Percentiles rank a stretch among this genome's conserved stretches.
Evolutionary conservation across 2,113 vertebrate genomes (phyloP).

Genomic region (Shinisaurus crocodilurus): DNA sequence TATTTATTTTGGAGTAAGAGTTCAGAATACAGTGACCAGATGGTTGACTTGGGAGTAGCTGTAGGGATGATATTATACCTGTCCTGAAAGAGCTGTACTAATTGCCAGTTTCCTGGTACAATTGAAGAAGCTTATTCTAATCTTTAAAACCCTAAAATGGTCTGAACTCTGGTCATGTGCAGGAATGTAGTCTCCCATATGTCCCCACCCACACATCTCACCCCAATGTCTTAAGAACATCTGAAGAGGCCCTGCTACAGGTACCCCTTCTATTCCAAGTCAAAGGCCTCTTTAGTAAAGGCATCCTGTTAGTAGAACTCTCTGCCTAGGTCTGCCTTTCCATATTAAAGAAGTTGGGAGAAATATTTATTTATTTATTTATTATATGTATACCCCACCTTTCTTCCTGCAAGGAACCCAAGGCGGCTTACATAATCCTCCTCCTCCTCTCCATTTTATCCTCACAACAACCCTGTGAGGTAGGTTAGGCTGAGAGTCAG

Average conservation of each 20-base stretch:
- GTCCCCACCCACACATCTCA: too few relatives aligned
- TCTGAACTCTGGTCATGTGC: neutral
- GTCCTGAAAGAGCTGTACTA: neutral
- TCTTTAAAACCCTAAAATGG: neutral
- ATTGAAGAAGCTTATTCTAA: neutral
- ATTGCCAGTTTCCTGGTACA: neutral
- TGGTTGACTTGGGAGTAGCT: neutral
- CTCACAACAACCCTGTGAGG: too few relatives aligned
- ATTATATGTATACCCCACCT: too few relatives aligned
- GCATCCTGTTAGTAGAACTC: neutral
- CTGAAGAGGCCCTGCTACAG: neutral
- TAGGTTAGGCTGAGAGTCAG: too few relatives aligned
- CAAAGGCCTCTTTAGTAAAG: neutral
- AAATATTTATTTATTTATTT: too few relatives aligned
- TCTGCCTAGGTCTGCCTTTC: neutral
- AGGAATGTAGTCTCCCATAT: neutral
- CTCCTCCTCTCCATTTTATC: too few relatives aligned
- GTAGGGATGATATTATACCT: neutral
- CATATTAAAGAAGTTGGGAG: neutral
- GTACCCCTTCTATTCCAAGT: neutral
- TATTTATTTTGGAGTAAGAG: neutral
- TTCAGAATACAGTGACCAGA: neutral
- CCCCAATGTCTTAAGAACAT: neutral
- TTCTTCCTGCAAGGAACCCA: too few relatives aligned
- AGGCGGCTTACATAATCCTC: too few relatives aligned